Base-by-base conservation (phyloP, 2,113 vertebrate genomes). In the Thunnus maccoyii region DNA sequence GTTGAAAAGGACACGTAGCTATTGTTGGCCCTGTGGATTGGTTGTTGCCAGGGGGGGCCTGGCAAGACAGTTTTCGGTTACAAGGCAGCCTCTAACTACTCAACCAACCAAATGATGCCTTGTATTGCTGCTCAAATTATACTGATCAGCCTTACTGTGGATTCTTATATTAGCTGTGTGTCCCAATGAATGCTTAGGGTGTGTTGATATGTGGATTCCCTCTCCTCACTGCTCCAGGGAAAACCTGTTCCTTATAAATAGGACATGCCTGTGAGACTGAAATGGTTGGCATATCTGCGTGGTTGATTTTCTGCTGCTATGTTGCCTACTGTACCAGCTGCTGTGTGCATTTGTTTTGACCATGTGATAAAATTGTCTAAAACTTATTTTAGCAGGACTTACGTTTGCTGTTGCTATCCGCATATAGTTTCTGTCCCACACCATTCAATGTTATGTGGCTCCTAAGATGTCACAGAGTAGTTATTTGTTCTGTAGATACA, bases 231-330 rank as follows among this genome's bases (percentile, higher is more conserved):
- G 57, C 85, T 56, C 48, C 18, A 67, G 68, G 76, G 65, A 74
- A 82, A 84, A 61, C 46, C 18, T 76, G 55, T 72, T 64, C 18
- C 50, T 75, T 88, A 88, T 83, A 83, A 90, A 91, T 85, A 91
- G 77, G 72, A 57, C 78, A 51, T 46, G 80, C 71, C 62, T 81
- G 51, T 82, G 55, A 76, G 61, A 63, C 58, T 54, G 27, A 81
- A 72, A 86, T 85, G 41, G 51, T 80, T 89, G 22, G 56, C 64
- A 90, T 90, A 62, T 62, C 85, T 88, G 58, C 70, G 60, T 68
- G 46, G 2, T 78, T 76, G 50, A 18, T 76, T 80, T 72, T 82
- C 68, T 82, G 71, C 70, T 78, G 80, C 76, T 57, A 44, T 70
- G 76, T 73, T 67, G 48, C 44, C 52, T 44, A 22, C 32, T 73